Conservation (phyloP, 2,797 vertebrate genomes). For the Sarcophilus harrisii region DNA sequence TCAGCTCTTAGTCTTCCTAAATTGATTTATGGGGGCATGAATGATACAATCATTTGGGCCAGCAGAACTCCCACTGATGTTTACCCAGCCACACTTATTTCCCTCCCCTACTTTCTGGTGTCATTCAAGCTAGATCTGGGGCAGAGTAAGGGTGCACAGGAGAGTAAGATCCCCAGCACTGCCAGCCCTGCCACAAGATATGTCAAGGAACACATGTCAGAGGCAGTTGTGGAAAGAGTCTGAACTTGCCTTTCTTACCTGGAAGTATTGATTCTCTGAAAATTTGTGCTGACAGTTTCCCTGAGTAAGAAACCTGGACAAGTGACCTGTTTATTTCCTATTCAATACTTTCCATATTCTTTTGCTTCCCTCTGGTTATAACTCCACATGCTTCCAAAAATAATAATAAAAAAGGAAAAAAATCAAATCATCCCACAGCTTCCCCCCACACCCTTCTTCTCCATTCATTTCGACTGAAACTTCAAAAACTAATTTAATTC, state of each 20-base stretch:
- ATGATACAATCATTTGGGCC: background rate
- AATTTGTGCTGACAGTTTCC: background rate
- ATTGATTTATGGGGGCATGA: background rate
- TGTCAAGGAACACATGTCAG: background rate
- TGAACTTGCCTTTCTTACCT: background rate
- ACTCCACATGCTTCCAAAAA: background rate
- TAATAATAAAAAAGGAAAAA: slow-evolving; percentile 26
- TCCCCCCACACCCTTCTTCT: slow-evolving; percentile 2
- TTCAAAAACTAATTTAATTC: slow-evolving; percentile 65
- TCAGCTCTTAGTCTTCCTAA: background rate
- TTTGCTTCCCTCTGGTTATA: background rate
- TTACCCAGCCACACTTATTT: background rate
- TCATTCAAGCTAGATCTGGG: background rate
- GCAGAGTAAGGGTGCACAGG: background rate
- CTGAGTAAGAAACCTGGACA: background rate
- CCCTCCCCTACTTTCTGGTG: background rate
- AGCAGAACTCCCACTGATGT: background rate
- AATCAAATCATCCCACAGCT: background rate
- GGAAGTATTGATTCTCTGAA: background rate
- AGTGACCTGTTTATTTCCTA: background rate
- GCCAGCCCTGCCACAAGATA: background rate
- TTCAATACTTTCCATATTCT: background rate
- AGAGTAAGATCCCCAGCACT: background rate
- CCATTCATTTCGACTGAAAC: slow-evolving; percentile 56
- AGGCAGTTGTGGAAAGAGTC: background rate